Conservation (phyloP, 2,797 vertebrate genomes). For the Neosilurus hyrtlii region DNA sequence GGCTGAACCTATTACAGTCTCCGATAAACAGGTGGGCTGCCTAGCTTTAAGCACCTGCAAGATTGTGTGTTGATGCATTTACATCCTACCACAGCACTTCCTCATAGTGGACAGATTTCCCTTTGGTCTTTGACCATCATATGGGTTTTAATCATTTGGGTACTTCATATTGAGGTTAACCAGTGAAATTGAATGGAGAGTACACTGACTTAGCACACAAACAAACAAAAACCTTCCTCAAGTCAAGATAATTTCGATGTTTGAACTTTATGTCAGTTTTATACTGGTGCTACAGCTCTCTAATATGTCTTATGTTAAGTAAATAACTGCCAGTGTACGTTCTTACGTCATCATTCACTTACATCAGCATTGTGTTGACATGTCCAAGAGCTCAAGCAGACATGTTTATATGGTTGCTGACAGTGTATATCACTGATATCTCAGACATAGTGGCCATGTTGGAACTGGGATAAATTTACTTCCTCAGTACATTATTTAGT, state of each 20-base stretch:
- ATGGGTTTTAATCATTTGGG: slow-evolving; percentile 14
- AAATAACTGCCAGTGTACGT: not conserved
- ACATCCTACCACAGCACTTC: slow-evolving; percentile 14
- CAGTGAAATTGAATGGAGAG: slow-evolving; percentile 30
- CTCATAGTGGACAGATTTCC: not conserved
- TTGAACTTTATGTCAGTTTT: not conserved
- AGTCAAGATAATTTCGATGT: not conserved
- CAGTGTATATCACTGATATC: not conserved
- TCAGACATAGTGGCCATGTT: not conserved
- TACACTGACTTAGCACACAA: too few relatives aligned
- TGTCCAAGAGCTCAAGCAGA: not conserved
- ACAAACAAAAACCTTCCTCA: not conserved
- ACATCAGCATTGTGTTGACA: not conserved
- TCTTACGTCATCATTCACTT: not conserved
- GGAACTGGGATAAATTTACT: not conserved
- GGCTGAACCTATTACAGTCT: slow-evolving; percentile 84
- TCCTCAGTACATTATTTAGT: not conserved
- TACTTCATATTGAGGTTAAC: slow-evolving; percentile 11
- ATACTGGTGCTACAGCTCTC: not conserved
- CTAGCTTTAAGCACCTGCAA: not conserved
- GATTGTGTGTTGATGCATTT: slow-evolving; percentile 1
- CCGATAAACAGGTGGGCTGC: slow-evolving; percentile 87
- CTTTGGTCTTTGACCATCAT: not conserved
- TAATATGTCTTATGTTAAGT: not conserved
- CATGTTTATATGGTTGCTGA: not conserved